Evolutionary conservation across 2,113 vertebrate species (phyloP), one percentile per base, ranked within the genome.

Genomic region (Nycticryphes semicollaris): DNA sequence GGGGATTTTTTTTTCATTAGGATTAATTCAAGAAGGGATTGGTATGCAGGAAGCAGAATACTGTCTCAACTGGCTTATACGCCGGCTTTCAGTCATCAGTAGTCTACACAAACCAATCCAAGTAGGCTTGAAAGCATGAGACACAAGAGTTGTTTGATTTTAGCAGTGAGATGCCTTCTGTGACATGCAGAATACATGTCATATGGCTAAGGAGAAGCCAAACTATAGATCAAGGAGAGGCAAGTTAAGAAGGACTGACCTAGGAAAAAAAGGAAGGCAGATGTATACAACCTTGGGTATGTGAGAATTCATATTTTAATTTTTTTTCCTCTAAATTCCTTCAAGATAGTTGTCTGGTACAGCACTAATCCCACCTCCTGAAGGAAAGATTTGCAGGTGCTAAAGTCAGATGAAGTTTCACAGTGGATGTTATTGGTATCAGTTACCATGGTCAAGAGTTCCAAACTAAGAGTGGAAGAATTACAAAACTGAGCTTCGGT

Each of bases 11-110:
- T 88, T 74, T 2, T 28, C 0, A 1, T 68, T 76, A 37, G 8
- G 18, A 91, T 96, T 94, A 83, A 70, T 88, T 95, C 75, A 94
- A 94, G 45, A 73, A 87, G n/a, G 19, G 12, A 4, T 83, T 90
- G 62, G 13, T 60, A 59, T 80, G 31, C 24, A 83, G 30, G 25
- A 91, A 73, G 20, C 14, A 80, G 51, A 77, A 91, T 50, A 78
- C 12, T 19, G n/a, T 79, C 53, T 78, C 48, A 79, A 3, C 10
- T 62, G 23, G 9, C 31, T 72, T 60, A 50, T 60, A 67, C 12
- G 14, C 37, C 23, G 33, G 12, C 18, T 76, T 18, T 75, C 43
- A 79, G 48, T 60, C 25, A 60, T 35, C 31, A 68, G 24, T 64
- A 20, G 12, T 63, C 30, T 82, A 35, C 12, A 68, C 35, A 72